Evolutionary conservation across 2,888 invertebrate genomes (phyloP), one percentile per base, ranked within the genome.

Genomic region (Gryllus longicercus): DNA sequence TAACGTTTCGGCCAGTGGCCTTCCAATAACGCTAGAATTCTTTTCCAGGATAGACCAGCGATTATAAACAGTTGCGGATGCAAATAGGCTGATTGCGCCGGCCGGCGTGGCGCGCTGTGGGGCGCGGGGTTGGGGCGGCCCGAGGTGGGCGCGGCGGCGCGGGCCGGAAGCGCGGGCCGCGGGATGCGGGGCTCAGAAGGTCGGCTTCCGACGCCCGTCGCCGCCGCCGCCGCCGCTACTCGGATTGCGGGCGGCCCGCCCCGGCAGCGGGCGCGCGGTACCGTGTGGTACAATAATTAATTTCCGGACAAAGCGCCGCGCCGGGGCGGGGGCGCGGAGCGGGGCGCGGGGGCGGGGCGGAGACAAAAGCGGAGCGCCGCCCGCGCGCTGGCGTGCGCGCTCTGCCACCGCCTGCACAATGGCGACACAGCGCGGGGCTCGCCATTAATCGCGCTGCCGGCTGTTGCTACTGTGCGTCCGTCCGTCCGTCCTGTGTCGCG

Each of bases 281-380:
- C 38, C 38, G 38, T 63, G 63, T 14, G 63, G 16, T 18, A 63
- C 63, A 63, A 63, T 14, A 63, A 63, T 63, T 63, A 63, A 63
- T 63, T 63, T 63, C 63, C 63, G 63, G 63, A 63, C 63, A 63
- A 63, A 18, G 63, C 63, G 63, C 63, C 63, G 63, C 63, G 16
- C 16, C 51, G 51, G 51, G 1, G 51, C 16, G 51, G 51, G 16
- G 51, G 1, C n/a, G n/a, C n/a, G n/a, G n/a, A n/a, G n/a, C n/a
- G n/a, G n/a, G n/a, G n/a, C n/a, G n/a, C n/a, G n/a, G 63, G 16
- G 8, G 63, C 63, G 14, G n/a, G 16, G n/a, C 63, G 63, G 63
- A 63, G 63, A 63, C 63, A 63, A 63, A 63, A 63, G 63, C 63
- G 63, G n/a, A 63, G 63, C 63, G n/a, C 16, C 63, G 63, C 12